A percentile compares a stretch with the other conserved stretches of the same genome.
Evolutionary conservation across 2,888 invertebrate genomes (phyloP).

Genomic region (Drosophila barbarae): DNA sequence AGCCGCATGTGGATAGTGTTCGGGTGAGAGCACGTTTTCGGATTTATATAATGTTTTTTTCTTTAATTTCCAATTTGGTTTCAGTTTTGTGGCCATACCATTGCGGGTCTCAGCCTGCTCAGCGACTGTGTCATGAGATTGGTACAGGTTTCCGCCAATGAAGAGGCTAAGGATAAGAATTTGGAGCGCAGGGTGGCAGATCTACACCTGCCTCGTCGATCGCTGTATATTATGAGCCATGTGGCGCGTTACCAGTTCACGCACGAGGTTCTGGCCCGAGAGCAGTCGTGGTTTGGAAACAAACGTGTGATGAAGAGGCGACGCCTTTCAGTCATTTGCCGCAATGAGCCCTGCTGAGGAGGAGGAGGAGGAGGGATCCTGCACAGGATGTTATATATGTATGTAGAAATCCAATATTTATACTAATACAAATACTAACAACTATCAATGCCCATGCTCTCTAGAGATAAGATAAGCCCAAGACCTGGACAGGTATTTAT

Average conservation of each 20-base stretch:
- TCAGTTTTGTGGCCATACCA: slow-evolving; percentile 97
- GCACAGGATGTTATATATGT: background rate
- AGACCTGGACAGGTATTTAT: too few species aligned
- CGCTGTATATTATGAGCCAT: slow-evolving; percentile 95
- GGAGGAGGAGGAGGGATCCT: background rate
- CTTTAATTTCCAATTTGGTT: background rate
- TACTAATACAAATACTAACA: too few species aligned
- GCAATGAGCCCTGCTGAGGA: slow-evolving; percentile 83
- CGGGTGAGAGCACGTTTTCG: slow-evolving; percentile 83
- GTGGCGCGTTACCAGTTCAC: slow-evolving; percentile 91
- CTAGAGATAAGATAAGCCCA: too few species aligned
- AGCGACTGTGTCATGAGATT: slow-evolving; percentile 96
- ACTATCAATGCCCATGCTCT: too few species aligned
- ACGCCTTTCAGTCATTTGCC: slow-evolving; percentile 90
- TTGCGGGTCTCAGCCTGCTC: slow-evolving; percentile 92
- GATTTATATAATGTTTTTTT: too few species aligned
- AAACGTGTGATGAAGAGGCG: slow-evolving; percentile 82
- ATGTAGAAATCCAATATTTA: too few species aligned
- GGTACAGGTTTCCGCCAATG: slow-evolving; percentile 80
- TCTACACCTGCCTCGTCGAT: slow-evolving; percentile 87
- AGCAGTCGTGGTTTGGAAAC: slow-evolving; percentile 84
- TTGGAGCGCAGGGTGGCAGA: slow-evolving; percentile 82
- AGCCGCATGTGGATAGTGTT: slow-evolving; percentile 97
- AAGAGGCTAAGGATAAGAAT: slow-evolving; percentile 80
- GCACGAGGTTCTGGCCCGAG: slow-evolving; percentile 90